Conservation (phyloP, 64 coral and sea anemone genomes). For the Stylophora pistillata region DNA sequence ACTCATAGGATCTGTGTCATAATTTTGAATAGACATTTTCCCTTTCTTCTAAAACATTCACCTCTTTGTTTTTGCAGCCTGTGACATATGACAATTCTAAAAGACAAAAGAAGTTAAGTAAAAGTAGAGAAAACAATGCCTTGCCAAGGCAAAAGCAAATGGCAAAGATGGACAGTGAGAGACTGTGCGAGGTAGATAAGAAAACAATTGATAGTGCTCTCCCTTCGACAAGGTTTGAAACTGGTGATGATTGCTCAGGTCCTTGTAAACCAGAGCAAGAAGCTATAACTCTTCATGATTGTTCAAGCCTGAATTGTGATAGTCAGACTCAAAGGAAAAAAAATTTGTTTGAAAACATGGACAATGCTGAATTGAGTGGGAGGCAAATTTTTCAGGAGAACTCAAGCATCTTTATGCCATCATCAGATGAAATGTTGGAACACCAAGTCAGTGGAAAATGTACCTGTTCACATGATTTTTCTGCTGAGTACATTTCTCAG, state of each 20-base stretch:
- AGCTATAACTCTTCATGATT: neutral
- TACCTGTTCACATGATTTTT: neutral
- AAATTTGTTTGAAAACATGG: neutral
- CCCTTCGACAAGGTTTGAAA: neutral
- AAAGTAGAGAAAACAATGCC: neutral
- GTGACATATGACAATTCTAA: neutral
- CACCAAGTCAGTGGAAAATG: neutral
- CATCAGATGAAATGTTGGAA: neutral
- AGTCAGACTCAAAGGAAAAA: neutral
- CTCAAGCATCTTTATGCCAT: neutral
- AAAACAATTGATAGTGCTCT: neutral
- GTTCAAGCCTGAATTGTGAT: neutral
- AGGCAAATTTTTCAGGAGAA: neutral
- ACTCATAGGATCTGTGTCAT: no score
- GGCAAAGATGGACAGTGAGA: neutral
- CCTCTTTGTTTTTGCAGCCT: neutral
- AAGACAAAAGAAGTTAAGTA: neutral
- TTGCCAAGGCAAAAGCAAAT: neutral
- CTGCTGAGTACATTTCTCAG: neutral
- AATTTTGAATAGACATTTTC: neutral
- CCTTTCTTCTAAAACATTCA: neutral
- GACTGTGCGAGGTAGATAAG: neutral
- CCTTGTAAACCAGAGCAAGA: neutral
- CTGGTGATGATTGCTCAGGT: neutral
- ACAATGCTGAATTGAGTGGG: neutral